phyloP scores from a whole-genome alignment of 2,113 vertebrate species.

The Leucopternis melanops region DNA sequence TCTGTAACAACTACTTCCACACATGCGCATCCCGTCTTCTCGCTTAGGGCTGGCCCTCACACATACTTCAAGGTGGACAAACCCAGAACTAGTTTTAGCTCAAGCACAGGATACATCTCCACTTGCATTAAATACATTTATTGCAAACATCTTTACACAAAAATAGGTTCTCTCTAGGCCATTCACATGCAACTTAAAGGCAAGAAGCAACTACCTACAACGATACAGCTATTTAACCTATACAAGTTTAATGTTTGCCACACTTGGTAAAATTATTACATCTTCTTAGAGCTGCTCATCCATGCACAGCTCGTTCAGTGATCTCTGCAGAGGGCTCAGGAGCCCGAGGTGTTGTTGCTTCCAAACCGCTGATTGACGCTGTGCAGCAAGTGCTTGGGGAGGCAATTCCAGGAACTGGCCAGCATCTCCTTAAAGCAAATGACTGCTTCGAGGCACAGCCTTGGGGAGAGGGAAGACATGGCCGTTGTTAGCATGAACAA shows the following conservation, averaged over 20 bases:
- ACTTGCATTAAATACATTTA: conserved; percentile 71
- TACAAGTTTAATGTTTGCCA: background rate
- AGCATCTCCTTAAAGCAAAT: conserved; percentile 84
- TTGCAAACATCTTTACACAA: conserved; percentile 71
- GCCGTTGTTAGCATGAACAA: background rate
- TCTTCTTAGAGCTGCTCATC: background rate
- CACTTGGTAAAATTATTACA: background rate
- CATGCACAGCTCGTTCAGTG: background rate
- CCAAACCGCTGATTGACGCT: conserved; percentile 83
- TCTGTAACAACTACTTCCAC: fast-evolving
- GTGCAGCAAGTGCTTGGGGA: conserved; percentile 90
- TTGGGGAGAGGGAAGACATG: conserved; percentile 26
- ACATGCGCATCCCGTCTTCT: fast-evolving
- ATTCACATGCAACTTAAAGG: conserved; percentile 73
- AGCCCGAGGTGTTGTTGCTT: conserved; percentile 85
- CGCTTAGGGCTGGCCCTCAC: background rate
- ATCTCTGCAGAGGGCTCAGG: conserved; percentile 57
- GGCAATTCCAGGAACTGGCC: conserved; percentile 84
- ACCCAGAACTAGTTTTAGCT: background rate
- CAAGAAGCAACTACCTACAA: conserved; percentile 54
- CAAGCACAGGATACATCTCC: background rate
- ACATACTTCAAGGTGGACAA: background rate
- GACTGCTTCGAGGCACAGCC: conserved; percentile 86
- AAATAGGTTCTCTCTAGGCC: conserved; percentile 79
- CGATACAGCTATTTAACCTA: background rate